Evolutionary conservation across 2,113 vertebrate species (phyloP), one percentile per base, ranked within the genome.

Genomic region (Malurus alboscapulatus): DNA sequence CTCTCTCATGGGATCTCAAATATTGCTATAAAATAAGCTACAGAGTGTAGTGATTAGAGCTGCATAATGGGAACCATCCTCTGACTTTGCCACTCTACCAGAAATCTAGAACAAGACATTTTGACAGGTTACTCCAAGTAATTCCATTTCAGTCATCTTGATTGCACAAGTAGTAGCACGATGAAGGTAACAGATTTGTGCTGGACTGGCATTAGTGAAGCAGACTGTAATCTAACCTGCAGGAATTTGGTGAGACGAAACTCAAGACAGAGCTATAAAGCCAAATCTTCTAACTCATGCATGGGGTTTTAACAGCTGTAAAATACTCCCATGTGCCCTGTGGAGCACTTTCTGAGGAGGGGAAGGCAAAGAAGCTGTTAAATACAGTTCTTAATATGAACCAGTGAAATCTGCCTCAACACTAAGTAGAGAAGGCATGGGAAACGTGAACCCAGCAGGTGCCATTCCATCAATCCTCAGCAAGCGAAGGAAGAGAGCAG

Each of bases 211-310:
- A 22, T 26, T 65, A 69, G 30, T 22, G 67, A 79, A 83, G 19
- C 29, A 71, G n/a, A 30, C 19, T 62, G 71, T 65, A 85, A 76
- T 51, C 42, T 76, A 59, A 83, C 38, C 55, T 12, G 9, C n/a
- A 34, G 63, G 67, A 89, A 67, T 94, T 76, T 58, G 67, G 42
- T 85, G 89, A 91, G 51, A 85, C 76, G 77, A 87, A 87, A 40
- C 29, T 32, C n/a, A 75, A 76, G 74, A 44, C n/a, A 59, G 14
- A 95, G 40, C 69, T 81, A 62, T 61, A 78, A 78, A 93, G 30
- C 22, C 76, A 77, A 87, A 68, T 73, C 54, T 84, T 93, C 76
- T 62, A 38, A 68, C 73, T 96, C 13, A 3, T 5, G 3, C 8
- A 18, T 30, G n/a, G 40, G 45, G 12, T 54, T 87, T 82, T 68